A percentile compares a stretch with the other conserved stretches of the same genome.
phyloP scores from a whole-genome alignment of 2,888 invertebrate genomes.

The Drosophila mercatorum region DNA sequence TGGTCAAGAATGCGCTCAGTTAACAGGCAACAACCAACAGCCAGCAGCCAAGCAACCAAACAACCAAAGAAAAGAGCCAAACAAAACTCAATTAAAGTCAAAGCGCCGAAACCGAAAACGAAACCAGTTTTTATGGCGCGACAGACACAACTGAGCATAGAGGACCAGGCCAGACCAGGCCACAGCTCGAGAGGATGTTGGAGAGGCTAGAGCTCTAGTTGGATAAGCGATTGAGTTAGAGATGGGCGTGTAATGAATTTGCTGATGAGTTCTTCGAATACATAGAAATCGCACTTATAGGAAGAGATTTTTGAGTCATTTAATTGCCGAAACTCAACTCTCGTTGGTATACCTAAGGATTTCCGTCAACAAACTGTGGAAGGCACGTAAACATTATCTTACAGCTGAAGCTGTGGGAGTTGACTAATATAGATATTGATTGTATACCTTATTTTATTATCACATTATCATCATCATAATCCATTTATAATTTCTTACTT shows the following conservation, averaged over 20 bases:
- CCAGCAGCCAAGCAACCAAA: slow-evolving; percentile 33
- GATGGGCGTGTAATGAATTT: neutral
- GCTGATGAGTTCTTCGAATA: neutral
- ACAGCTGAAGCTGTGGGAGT: too few species aligned
- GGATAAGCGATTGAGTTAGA: slow-evolving; percentile 2
- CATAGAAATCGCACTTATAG: neutral
- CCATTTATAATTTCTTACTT: too few species aligned
- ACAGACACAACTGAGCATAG: slow-evolving; percentile 30
- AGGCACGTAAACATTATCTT: too few species aligned
- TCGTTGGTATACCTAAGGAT: too few species aligned
- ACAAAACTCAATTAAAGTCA: slow-evolving; percentile 59
- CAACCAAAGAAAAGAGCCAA: slow-evolving; percentile 29
- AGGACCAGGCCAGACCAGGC: slow-evolving; percentile 4
- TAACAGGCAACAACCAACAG: slow-evolving; percentile 14
- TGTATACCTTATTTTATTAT: neutral
- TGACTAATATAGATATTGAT: neutral
- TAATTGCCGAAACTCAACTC: too few species aligned
- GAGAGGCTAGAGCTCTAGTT: slow-evolving; percentile 8
- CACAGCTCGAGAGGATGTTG: slow-evolving; percentile 1
- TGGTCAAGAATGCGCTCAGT: slow-evolving; percentile 54
- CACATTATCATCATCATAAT: neutral
- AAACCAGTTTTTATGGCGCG: slow-evolving; percentile 51
- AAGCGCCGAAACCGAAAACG: slow-evolving; percentile 55
- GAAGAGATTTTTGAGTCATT: neutral
- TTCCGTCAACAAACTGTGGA: too few species aligned